Evolutionary conservation across 2,113 vertebrate species (phyloP), one percentile per base, ranked within the genome.

Genomic region (Potamarius usumacintae): DNA sequence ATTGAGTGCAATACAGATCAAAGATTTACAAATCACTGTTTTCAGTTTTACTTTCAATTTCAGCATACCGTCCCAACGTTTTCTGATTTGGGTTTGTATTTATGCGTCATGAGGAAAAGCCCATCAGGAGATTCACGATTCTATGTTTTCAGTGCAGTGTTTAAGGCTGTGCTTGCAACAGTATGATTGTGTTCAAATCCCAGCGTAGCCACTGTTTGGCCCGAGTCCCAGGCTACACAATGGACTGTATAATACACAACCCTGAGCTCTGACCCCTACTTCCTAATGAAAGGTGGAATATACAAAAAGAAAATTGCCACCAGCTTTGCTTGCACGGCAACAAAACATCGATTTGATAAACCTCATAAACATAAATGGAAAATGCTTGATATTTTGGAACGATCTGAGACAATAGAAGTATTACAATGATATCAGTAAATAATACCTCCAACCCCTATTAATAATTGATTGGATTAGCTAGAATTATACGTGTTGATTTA

Each of bases 191-290:
- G 48, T n/a, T 78, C 9, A 53, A 78, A 53, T 18, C n/a, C 53
- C 53, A 10, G 77, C 76, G 18, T 7, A 72, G 30, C 17, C 57
- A 62, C 30, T 22, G 18, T 14, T 82, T 82, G 57, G 5, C 30
- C 30, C 10, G 57, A 82, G 57, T 42, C 14, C 79, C 79, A 60
- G 57, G 2, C 57, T 48, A 34, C 79, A 82, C 18, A 62, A 62
- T 62, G 3, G 55, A 80, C 17, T 80, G 15, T 17, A 60, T 80
- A 34, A 80, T 60, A 20, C 79, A 62, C 18, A 18, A 60, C 78
- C 53, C 79, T 82, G 79, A 62, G 57, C 57, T 82, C 79, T 62
- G 79, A 12, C 18, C 79, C 79, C 7, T 18, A 62, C 78, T 30
- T 57, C 17, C 78, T 58, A 58, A 80, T 62, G 55, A 80, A 81